Evolutionary conservation across 2,888 invertebrate species (phyloP).

Genomic region (Limenitis camilla): DNA sequence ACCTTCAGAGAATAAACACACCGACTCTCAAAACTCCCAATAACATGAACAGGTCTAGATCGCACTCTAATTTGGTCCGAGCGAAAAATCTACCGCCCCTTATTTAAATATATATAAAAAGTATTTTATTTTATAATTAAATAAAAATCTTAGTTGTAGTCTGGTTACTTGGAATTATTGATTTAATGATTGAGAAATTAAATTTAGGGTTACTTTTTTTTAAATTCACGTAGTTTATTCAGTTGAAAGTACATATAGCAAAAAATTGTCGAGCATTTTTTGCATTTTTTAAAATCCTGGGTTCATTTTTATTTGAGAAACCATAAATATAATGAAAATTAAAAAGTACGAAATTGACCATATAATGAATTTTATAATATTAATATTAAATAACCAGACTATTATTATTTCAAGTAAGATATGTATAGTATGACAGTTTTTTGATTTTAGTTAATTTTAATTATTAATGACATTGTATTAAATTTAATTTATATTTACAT

Average conservation of each 20-base stretch:
- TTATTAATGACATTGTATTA: slow-evolving; percentile 11
- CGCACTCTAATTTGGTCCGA: slow-evolving; percentile 52
- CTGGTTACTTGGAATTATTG: neutral
- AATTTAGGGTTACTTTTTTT: no score
- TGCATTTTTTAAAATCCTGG: no score
- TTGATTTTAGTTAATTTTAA: slow-evolving; percentile 4
- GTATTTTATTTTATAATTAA: slow-evolving; percentile 4
- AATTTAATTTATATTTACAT: slow-evolving; percentile 10
- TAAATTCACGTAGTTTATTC: neutral
- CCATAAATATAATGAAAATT: no score
- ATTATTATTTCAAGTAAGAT: no score
- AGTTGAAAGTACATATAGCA: no score
- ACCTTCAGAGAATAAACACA: slow-evolving; percentile 52
- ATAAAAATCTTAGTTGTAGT: neutral
- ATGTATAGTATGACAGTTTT: no score
- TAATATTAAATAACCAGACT: no score
- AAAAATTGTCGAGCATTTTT: neutral
- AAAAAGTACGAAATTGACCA: no score
- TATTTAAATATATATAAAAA: slow-evolving; percentile 33
- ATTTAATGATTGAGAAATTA: no score
- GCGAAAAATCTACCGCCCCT: slow-evolving; percentile 58
- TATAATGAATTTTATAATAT: no score
- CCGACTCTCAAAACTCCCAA: slow-evolving; percentile 42
- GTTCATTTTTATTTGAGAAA: no score
- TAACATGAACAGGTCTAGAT: slow-evolving; percentile 55